Evolutionary conservation across 37 sponge, comb jelly and placozoan species (phyloP), one percentile per base, ranked within the genome.

Genomic region (Chondrosia reniformis): DNA sequence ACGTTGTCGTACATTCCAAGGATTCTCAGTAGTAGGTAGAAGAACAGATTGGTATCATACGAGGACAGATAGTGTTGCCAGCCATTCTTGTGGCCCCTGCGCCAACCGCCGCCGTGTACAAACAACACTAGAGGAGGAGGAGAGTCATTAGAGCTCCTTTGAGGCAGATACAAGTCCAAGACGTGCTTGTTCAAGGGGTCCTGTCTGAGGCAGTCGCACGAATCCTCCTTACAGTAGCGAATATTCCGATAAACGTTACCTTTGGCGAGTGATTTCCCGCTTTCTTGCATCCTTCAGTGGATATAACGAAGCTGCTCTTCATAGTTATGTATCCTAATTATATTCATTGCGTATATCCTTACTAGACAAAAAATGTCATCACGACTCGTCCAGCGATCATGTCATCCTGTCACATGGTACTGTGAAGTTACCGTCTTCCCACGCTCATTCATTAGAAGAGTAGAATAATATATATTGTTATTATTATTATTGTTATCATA

Each of bases 21-120:
- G n/a, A 55, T 19, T 30, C 31, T 33, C 56, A 76, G 15, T 10
- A 76, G 52, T 4, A 76, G 57, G 31, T 55, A 55, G 36, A 57
- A 25, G 45, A 76, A 76, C 37, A 76, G 59, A 49, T 76, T 76
- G 55, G 59, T 57, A 25, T 76, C 77, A 40, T 76, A 76, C 36
- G 57, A 58, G n/a, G 77, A 76, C 15, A 76, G 33, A 37, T 76
- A 76, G 77, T 76, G 59, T 3, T 57, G 33, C 57, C 57, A 76
- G 3, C 59, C 77, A 38, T 76, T 76, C 59, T 57, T 76, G 59
- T 76, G 59, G 1, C 77, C 77, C 27, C 77, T 55, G n/a, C 77
- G 46, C 77, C 77, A 76, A 21, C 77, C 77, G 1, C 77, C 77
- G 7, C 77, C 77, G 38, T 76, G 77, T 17, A 76, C 56, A 40